phyloP scores from a whole-genome alignment of 1,140 invertebrate genomes.

The Carcinoscorpius rotundicauda region DNA sequence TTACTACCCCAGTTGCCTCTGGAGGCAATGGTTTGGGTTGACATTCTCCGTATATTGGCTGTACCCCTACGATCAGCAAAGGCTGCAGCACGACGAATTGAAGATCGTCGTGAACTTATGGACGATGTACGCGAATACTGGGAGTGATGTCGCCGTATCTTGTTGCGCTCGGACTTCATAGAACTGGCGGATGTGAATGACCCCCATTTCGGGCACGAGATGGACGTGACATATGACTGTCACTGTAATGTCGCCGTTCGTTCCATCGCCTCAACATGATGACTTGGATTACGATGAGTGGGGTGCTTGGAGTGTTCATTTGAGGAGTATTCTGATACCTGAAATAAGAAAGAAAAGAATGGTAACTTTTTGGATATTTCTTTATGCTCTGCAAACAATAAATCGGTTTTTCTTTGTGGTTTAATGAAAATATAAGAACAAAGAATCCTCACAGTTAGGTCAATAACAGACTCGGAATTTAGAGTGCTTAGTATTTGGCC shows the following conservation, averaged over 20 bases:
- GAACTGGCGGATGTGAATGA: background rate
- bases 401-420: no score
- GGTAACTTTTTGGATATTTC: no score
- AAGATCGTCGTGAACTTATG: constrained; percentile 6
- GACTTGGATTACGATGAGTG: background rate
- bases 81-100: constrained; percentile 7
- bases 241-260: background rate
- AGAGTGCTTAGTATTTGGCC: no score
- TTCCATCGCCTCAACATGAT: background rate
- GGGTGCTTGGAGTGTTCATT: background rate
- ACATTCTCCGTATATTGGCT: constrained; percentile 14
- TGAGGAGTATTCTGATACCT: no score
- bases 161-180: background rate
- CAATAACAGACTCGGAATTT: no score
- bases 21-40: constrained; percentile 15
- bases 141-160: background rate
- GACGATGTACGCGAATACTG: background rate
- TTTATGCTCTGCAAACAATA: no score
- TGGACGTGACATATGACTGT: background rate
- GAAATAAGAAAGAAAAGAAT: no score
- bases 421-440: no score
- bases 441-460: no score
- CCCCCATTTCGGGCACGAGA: background rate
- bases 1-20: constrained; percentile 32
- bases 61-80: constrained; percentile 10